Conservation (phyloP, 1,140 invertebrate genomes). For the Brachystomella parvula region DNA sequence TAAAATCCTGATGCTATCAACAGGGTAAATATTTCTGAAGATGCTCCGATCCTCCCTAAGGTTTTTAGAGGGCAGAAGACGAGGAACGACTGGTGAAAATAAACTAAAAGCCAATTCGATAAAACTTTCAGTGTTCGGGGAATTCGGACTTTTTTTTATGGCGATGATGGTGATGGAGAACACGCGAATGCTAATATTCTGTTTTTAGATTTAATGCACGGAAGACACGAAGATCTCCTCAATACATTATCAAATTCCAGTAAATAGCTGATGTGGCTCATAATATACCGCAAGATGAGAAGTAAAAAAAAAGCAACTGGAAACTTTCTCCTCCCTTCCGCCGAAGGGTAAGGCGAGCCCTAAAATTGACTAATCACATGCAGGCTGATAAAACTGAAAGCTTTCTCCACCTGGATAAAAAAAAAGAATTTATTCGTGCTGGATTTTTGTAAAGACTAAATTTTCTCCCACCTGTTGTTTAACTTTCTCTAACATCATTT, state of each 20-base stretch:
- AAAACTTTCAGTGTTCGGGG: neutral
- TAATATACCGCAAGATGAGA: neutral
- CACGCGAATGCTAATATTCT: neutral
- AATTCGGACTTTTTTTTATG: neutral
- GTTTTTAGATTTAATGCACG: neutral
- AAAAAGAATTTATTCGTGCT: too few relatives aligned
- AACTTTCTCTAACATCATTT: neutral
- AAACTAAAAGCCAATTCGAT: neutral
- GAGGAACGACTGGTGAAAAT: neutral
- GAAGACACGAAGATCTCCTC: conserved; percentile 3
- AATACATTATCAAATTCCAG: neutral
- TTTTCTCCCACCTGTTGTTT: neutral
- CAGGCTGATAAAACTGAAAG: neutral
- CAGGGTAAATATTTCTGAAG: neutral
- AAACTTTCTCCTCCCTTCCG: neutral
- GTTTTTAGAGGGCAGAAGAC: neutral
- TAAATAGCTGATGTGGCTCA: neutral
- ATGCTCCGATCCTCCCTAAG: neutral
- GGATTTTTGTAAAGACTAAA: too few relatives aligned
- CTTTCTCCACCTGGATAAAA: neutral
- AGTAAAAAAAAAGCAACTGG: neutral
- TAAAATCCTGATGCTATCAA: neutral
- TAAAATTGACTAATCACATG: neutral
- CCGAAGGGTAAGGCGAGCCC: neutral
- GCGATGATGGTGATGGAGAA: neutral